phyloP scores from a whole-genome alignment of 2,113 vertebrate species.

The Bostrychus sinensis region DNA sequence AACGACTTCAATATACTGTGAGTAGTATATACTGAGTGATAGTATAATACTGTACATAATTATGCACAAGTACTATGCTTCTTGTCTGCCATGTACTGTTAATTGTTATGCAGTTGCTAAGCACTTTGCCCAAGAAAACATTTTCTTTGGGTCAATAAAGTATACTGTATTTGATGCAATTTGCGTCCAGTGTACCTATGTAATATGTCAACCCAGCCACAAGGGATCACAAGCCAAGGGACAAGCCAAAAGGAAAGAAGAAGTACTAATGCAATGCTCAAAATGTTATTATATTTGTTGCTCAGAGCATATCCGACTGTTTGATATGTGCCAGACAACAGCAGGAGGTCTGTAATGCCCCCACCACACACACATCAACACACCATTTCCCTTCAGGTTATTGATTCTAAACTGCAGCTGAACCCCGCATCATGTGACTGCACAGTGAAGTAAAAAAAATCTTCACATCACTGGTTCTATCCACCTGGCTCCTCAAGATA shows the following conservation, averaged over 20 bases:
- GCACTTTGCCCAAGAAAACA: too few relatives aligned
- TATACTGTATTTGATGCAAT: too few relatives aligned
- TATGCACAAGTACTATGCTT: too few relatives aligned
- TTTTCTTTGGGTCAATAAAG: too few relatives aligned
- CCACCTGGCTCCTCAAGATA: background rate
- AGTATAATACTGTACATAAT: too few relatives aligned
- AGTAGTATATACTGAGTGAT: too few relatives aligned
- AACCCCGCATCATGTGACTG: conserved; percentile 22
- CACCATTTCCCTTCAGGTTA: conserved; percentile 5
- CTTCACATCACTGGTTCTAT: background rate
- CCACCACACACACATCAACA: conserved; percentile 3
- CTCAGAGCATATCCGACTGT: conserved; percentile 5
- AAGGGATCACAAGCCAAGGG: too few relatives aligned
- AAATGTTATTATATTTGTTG: background rate
- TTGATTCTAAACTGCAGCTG: conserved; percentile 48
- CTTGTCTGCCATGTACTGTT: too few relatives aligned
- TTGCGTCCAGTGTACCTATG: too few relatives aligned
- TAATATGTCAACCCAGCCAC: too few relatives aligned
- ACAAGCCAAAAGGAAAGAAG: background rate
- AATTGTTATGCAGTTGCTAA: too few relatives aligned
- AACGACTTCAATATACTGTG: too few relatives aligned
- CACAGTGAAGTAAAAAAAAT: conserved; percentile 21
- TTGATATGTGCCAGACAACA: conserved; percentile 10
- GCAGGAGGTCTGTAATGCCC: background rate
- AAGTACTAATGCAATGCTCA: background rate